phyloP scores from a whole-genome alignment of 2,888 invertebrate genomes.

The Phyllotreta cruciferae region DNA sequence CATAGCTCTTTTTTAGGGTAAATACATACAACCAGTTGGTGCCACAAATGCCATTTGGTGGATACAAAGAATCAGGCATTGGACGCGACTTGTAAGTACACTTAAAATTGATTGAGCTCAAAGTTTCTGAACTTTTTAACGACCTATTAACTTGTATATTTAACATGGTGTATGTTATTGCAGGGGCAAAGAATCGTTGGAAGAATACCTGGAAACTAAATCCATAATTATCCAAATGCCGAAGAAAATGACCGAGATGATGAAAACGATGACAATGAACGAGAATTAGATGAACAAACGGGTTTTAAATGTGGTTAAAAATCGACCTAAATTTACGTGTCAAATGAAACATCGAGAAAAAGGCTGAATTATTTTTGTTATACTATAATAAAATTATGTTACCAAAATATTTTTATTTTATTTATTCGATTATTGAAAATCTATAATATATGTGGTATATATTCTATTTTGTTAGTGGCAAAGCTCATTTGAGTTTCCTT shows the following conservation, averaged over 20 bases:
- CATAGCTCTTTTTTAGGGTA: conserved; percentile 64
- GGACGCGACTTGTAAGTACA: conserved; percentile 74
- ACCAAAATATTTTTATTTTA: too few relatives aligned
- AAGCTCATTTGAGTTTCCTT: too few relatives aligned
- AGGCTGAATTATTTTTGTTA: neutral
- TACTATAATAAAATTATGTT: too few relatives aligned
- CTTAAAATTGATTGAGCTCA: neutral
- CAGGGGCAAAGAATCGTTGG: conserved; percentile 79
- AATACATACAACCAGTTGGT: conserved; percentile 74
- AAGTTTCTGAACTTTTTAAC: neutral
- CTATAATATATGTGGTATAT: too few relatives aligned
- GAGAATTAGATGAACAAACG: neutral
- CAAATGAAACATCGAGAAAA: neutral
- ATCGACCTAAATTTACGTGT: neutral
- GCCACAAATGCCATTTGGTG: conserved; percentile 85
- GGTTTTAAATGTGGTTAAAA: neutral
- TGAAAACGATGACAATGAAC: neutral
- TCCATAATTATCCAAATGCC: conserved; percentile 68
- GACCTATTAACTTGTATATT: neutral
- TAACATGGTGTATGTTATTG: conserved; percentile 50
- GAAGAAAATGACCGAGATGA: conserved; percentile 3
- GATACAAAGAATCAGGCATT: conserved; percentile 84
- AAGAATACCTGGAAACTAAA: conserved; percentile 79
- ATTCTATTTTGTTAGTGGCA: too few relatives aligned
- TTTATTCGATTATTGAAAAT: too few relatives aligned